A percentile compares a stretch with the other conserved stretches of the same genome.
Conservation (phyloP, 2,888 invertebrate species). For the Mycalesis mineus region DNA sequence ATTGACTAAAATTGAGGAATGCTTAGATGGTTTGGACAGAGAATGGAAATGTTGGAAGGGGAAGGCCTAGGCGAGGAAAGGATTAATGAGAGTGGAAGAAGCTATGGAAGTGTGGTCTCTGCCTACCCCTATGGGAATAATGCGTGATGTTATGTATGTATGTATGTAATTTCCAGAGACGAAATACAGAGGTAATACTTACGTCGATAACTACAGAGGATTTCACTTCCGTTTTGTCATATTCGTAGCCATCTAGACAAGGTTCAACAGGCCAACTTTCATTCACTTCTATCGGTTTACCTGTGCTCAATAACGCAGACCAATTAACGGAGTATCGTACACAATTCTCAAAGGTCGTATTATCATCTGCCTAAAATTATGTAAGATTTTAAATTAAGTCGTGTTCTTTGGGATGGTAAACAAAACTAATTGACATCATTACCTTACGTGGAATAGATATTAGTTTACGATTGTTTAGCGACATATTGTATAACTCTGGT, state of each 20-base stretch:
- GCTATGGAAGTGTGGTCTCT: too few species aligned
- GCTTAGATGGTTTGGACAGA: too few species aligned
- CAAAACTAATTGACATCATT: slow-evolving; percentile 14
- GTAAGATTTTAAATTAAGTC: not conserved
- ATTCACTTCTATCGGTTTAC: slow-evolving; percentile 45
- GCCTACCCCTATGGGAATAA: too few species aligned
- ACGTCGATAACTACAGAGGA: slow-evolving; percentile 93
- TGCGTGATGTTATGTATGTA: too few species aligned
- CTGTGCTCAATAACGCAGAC: slow-evolving; percentile 71
- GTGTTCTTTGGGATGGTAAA: too few species aligned
- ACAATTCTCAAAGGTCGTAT: slow-evolving; percentile 83
- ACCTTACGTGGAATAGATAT: slow-evolving; percentile 80
- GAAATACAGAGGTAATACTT: too few species aligned
- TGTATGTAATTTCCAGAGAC: too few species aligned
- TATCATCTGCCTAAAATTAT: slow-evolving; percentile 47
- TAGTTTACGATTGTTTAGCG: slow-evolving; percentile 77
- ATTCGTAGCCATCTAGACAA: slow-evolving; percentile 89
- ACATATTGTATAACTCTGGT: slow-evolving; percentile 81
- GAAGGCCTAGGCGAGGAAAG: too few species aligned
- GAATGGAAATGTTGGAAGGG: too few species aligned
- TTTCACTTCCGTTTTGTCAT: slow-evolving; percentile 81
- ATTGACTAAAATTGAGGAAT: too few species aligned
- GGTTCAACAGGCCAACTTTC: slow-evolving; percentile 82
- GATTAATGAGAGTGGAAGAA: too few species aligned
- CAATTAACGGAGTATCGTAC: slow-evolving; percentile 85